Percentiles rank a stretch among this genome's conserved stretches.
phyloP scores from a whole-genome alignment of 1,140 invertebrate genomes.

The Achatina immaculata region DNA sequence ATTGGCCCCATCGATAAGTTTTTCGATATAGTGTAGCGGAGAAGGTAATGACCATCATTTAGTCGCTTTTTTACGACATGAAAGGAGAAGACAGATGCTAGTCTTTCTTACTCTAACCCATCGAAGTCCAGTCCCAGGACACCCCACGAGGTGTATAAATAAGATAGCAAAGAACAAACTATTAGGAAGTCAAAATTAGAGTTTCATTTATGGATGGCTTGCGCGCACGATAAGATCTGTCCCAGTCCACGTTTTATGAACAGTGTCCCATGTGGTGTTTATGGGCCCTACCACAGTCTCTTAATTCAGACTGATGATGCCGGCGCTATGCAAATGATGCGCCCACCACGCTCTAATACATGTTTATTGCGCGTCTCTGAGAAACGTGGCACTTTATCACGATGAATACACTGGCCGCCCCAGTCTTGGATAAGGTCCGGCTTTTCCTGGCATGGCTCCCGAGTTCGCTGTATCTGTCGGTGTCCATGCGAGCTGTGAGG shows the following conservation, averaged over 20 bases:
- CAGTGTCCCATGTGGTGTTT: neutral
- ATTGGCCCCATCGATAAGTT: too few species aligned
- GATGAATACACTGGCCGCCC: conserved; percentile 8
- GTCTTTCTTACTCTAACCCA: too few species aligned
- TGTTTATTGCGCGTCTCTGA: neutral
- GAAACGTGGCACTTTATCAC: conserved; percentile 11
- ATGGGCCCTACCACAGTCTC: neutral
- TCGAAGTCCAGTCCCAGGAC: neutral
- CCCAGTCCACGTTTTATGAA: neutral
- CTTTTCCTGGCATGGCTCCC: too few species aligned
- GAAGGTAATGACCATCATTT: too few species aligned
- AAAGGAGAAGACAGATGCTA: too few species aligned
- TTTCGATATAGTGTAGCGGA: too few species aligned
- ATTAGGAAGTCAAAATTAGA: neutral
- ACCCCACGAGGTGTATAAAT: neutral
- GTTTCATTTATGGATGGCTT: neutral
- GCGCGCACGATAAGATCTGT: neutral
- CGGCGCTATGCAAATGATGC: conserved; percentile 25
- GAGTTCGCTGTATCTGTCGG: too few species aligned
- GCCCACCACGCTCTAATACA: neutral
- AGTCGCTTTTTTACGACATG: too few species aligned
- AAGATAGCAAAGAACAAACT: neutral
- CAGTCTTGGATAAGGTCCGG: neutral
- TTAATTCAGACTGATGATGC: conserved; percentile 16
- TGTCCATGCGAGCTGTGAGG: too few species aligned